Evolutionary conservation across 2,113 vertebrate species (phyloP), one percentile per base, ranked within the genome.

Genomic region (Puma concolor): DNA sequence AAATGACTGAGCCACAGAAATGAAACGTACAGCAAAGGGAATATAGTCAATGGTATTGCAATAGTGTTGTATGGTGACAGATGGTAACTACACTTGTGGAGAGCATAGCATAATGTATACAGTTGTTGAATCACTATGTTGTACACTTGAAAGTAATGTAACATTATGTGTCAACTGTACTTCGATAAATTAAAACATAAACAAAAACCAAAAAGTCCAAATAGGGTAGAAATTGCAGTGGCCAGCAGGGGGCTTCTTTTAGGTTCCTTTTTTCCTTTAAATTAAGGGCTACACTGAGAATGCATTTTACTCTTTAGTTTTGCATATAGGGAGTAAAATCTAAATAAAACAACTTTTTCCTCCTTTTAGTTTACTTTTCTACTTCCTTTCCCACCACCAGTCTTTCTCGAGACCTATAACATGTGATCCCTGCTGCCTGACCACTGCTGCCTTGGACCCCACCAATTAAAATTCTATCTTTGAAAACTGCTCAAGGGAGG

Each of bases 171-270:
- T 77, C 14, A 48, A 31, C 74, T 77, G 44, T 29, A 48, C 41
- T 77, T 77, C 27, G 8, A 48, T 29, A 48, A 77, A 48, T 77
- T 31, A 77, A 77, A 77, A 48, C 72, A 48, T 31, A 13, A 10
- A 64, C 60, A 63, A 63, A 29, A 76, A 17, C 41, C 41, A 31
- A 48, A 77, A 60, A 60, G 57, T 1, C 41, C 41, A 31, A 48
- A 48, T 63, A 77, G 29, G 66, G 41, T 54, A 96, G 84, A 96
- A 69, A 91, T 87, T 36, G 36, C 27, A 96, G 17, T 86, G 83
- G 21, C 94, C 96, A 98, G 94, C 15, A 96, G 93, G 92, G 77
- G 91, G 86, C 72, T 74, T 76, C 86, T 79, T 94, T 91, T 50
- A 27, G 25, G 7, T 52, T 91, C 84, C 3, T 86, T 97, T 72